These are phyloP conservation scores for Trichomycterus rosablanca DNA, from an alignment of 2,113 vertebrate genomes.

Conservation along the genomic window DNA sequence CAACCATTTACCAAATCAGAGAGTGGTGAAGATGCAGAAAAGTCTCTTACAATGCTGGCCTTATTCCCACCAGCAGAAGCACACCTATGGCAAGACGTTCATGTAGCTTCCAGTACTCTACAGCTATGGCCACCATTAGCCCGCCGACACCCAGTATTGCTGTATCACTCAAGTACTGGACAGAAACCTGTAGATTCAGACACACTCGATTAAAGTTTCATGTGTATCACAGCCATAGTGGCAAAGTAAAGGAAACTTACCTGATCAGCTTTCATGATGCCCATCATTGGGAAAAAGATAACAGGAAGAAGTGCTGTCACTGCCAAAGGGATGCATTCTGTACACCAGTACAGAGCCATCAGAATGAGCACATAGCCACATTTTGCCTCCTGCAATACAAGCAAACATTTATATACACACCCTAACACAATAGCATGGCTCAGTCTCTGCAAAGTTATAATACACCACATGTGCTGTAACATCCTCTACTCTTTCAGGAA, in stretches of 20 bases:
- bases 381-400: slow-evolving; percentile 69
- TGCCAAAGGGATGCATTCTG: slow-evolving; percentile 82
- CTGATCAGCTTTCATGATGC: slow-evolving; percentile 77
- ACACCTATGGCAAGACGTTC: slow-evolving; percentile 82
- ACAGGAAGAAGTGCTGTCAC: slow-evolving; percentile 82
- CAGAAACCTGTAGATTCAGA: slow-evolving; percentile 68
- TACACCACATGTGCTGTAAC: too few relatives aligned
- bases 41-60: slow-evolving; percentile 81
- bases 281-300: slow-evolving; percentile 87
- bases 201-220: not conserved
- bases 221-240: too few relatives aligned
- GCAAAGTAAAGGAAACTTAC: slow-evolving; percentile 66
- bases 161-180: slow-evolving; percentile 80
- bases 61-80: slow-evolving; percentile 77
- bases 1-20: not conserved
- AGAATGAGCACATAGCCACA: slow-evolving; percentile 84
- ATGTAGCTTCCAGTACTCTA: slow-evolving; percentile 86
- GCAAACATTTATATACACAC: not conserved
- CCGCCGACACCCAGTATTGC: slow-evolving; percentile 88
- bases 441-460: too few relatives aligned
- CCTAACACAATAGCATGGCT: too few relatives aligned
- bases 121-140: slow-evolving; percentile 80
- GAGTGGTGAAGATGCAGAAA: not conserved
- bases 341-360: slow-evolving; percentile 91
- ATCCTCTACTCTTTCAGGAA: too few relatives aligned